phyloP scores from a whole-genome alignment of 2,888 invertebrate genomes.

The Cerastis rubricosa region DNA sequence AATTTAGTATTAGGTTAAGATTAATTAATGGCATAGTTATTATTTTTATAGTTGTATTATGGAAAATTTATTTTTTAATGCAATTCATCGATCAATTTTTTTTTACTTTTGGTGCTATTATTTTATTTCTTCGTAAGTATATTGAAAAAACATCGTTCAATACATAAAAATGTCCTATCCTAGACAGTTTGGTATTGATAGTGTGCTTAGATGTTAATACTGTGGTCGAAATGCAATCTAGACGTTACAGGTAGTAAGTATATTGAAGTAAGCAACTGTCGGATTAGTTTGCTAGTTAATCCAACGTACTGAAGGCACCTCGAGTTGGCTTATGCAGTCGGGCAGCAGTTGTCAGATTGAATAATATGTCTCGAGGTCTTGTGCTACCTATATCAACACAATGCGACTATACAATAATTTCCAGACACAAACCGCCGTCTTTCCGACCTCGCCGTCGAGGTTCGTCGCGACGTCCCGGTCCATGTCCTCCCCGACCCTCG shows the following conservation, averaged over 20 bases:
- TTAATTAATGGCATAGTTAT: not conserved
- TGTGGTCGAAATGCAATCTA: not conserved
- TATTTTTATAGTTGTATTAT: too few relatives aligned
- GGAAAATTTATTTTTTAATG: too few relatives aligned
- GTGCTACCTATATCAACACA: not conserved
- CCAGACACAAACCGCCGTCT: too few relatives aligned
- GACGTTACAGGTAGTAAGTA: not conserved
- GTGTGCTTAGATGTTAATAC: not conserved
- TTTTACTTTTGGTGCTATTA: not conserved
- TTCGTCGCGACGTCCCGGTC: too few relatives aligned
- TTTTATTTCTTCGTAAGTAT: not conserved
- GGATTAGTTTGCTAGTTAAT: constrained; percentile 2
- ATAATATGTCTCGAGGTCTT: not conserved
- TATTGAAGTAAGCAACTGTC: not conserved
- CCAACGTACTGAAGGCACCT: not conserved
- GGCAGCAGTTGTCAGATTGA: not conserved
- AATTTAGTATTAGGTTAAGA: not conserved
- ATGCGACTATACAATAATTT: too few relatives aligned
- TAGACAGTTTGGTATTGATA: not conserved
- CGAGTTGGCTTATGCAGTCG: constrained; percentile 1
- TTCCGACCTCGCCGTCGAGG: too few relatives aligned
- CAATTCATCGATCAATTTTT: too few relatives aligned
- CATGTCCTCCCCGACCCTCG: too few relatives aligned
- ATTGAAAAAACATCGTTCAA: not conserved
- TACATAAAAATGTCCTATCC: not conserved